phyloP scores from a whole-genome alignment of 2,888 invertebrate genomes.

The Conomelus anceps region DNA sequence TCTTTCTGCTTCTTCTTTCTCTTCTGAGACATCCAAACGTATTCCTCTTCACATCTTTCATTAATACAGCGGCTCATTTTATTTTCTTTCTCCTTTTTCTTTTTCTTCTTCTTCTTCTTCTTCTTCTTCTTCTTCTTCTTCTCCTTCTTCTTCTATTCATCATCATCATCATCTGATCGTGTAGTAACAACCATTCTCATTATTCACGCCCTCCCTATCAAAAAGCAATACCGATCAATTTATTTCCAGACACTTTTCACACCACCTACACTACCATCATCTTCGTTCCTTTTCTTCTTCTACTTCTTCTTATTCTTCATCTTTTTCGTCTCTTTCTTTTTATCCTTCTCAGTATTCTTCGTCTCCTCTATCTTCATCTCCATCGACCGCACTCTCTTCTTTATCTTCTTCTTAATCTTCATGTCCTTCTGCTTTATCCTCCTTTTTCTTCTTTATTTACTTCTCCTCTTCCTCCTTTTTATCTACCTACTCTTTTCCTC shows the following conservation, averaged over 20 bases:
- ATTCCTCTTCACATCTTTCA: no score
- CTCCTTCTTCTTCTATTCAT: not conserved
- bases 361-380: not conserved
- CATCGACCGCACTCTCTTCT: not conserved
- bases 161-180: not conserved
- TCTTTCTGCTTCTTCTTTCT: no score
- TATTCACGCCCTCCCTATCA: not conserved
- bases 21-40: no score
- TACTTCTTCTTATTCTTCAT: not conserved
- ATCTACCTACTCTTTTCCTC: no score
- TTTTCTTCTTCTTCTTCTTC: not conserved
- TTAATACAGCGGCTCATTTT: no score
- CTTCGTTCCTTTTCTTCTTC: not conserved
- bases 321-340: no score
- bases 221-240: not conserved
- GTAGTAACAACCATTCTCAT: not conserved
- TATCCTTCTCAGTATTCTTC: not conserved
- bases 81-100: not conserved
- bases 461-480: no score
- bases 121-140: not conserved
- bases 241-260: not conserved
- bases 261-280: not conserved
- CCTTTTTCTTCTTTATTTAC: not conserved
- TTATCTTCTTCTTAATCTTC: not conserved
- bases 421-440: not conserved